Evolutionary conservation across 2,888 invertebrate species (phyloP).

Genomic region (Nysson spinosus): DNA sequence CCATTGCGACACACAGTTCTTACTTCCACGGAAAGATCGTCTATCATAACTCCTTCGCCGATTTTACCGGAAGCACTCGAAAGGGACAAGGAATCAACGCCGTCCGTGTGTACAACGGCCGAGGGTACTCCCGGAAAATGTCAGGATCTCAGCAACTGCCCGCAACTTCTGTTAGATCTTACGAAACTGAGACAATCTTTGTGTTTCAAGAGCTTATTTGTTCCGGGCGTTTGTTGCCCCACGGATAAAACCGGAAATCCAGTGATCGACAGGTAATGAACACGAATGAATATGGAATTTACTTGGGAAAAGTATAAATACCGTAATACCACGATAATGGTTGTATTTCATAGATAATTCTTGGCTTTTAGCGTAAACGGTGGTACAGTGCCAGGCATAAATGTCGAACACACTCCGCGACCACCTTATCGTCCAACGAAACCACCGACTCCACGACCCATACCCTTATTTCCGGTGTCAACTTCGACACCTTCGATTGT

Average conservation of each 20-base stretch:
- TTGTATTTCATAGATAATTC: no score
- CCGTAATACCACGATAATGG: no score
- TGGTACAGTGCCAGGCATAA: no score
- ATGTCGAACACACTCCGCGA: slow-evolving; percentile 50
- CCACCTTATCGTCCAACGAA: slow-evolving; percentile 73
- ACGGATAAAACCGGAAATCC: slow-evolving; percentile 60
- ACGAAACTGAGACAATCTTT: slow-evolving; percentile 90
- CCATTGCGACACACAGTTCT: slow-evolving; percentile 69
- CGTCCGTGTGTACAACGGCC: slow-evolving; percentile 88
- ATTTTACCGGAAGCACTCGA: slow-evolving; percentile 71
- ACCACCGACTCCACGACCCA: slow-evolving; percentile 78
- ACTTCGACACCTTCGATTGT: slow-evolving; percentile 50
- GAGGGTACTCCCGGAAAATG: slow-evolving; percentile 89
- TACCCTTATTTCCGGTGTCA: slow-evolving; percentile 69
- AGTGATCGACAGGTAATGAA: slow-evolving; percentile 40
- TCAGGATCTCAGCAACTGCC: slow-evolving; percentile 92
- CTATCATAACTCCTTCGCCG: no score
- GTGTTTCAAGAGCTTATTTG: slow-evolving; percentile 93
- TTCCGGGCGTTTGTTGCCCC: slow-evolving; percentile 95
- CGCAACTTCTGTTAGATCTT: slow-evolving; percentile 89
- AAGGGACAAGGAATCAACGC: slow-evolving; percentile 78
- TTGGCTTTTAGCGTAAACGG: slow-evolving; percentile 18
- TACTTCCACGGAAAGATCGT: no score
- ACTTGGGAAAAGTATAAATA: no score
- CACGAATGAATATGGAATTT: no score